Evolutionary conservation across 1,140 invertebrate species (phyloP).

Genomic region (Halictus rubicundus): DNA sequence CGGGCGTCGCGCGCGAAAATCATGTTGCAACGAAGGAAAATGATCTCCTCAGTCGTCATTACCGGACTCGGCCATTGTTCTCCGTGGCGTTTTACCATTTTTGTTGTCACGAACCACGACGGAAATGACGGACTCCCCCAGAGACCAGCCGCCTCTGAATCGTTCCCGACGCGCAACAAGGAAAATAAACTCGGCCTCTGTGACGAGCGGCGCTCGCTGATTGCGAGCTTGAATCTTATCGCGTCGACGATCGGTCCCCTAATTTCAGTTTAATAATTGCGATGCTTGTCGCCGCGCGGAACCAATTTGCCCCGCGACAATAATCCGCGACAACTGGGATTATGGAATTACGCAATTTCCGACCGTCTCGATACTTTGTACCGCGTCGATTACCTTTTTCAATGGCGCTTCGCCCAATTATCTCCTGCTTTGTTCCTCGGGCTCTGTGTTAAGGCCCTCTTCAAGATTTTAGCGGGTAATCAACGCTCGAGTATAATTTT

Average conservation of each 20-base stretch:
- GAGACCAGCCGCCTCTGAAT: background rate
- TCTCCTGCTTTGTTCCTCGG: too few species aligned
- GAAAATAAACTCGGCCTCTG: background rate
- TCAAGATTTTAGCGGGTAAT: too few species aligned
- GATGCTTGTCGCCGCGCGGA: conserved; percentile 1
- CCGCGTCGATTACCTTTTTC: background rate
- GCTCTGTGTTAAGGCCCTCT: too few species aligned
- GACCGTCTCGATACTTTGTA: background rate
- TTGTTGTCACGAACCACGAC: background rate
- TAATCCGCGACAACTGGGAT: background rate
- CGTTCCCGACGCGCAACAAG: background rate
- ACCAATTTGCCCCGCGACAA: background rate
- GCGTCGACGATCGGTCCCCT: background rate
- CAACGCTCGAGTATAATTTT: too few species aligned
- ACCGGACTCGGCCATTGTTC: background rate
- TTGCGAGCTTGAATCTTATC: background rate
- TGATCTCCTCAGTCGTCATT: background rate
- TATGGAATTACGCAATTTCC: background rate
- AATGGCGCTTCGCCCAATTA: too few species aligned
- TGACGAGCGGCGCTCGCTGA: background rate
- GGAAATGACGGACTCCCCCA: background rate
- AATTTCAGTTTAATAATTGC: background rate
- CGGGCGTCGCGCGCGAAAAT: background rate
- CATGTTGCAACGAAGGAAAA: background rate
- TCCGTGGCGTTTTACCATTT: too few species aligned